These are phyloP conservation scores for Syrista parreyssii DNA, from an alignment of 2,888 invertebrate genomes.

Conservation along the genomic window DNA sequence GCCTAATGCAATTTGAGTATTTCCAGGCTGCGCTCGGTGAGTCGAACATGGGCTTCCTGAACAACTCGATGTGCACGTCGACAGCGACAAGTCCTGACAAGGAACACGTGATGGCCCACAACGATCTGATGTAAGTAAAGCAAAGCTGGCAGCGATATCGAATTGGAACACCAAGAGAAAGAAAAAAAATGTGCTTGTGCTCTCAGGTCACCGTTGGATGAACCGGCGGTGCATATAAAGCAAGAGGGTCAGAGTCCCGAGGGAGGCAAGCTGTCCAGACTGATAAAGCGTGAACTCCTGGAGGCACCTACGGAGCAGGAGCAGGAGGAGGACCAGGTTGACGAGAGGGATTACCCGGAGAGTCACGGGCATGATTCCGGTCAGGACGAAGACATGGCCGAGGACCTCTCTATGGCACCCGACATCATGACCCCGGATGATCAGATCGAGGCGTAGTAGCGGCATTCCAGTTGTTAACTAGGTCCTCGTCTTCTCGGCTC, in stretches of 20 bases:
- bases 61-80: constrained; percentile 65
- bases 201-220: constrained; percentile 63
- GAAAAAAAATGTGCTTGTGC: not conserved
- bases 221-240: constrained; percentile 61
- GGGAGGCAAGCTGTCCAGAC: constrained; percentile 62
- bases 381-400: constrained; percentile 62
- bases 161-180: not conserved
- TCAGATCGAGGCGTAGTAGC: constrained; percentile 63
- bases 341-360: constrained; percentile 59
- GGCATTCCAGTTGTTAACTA: constrained; percentile 15
- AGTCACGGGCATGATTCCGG: constrained; percentile 60
- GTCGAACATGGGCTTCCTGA: constrained; percentile 69
- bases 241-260: constrained; percentile 61
- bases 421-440: constrained; percentile 62
- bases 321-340: constrained; percentile 53
- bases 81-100: constrained; percentile 67
- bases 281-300: constrained; percentile 62
- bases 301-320: constrained; percentile 57
- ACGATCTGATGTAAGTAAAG: constrained; percentile 60
- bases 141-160: not conserved
- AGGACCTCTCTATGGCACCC: constrained; percentile 63
- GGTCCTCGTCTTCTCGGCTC: not conserved
- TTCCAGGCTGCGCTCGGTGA: constrained; percentile 71
- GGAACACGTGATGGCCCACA: constrained; percentile 60
- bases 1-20: constrained; percentile 65